A percentile compares a stretch with the other conserved stretches of the same genome.
Conservation (phyloP, 30 jellyfish, hydroid and myxozoan genomes). For the Turritopsis dohrnii region DNA sequence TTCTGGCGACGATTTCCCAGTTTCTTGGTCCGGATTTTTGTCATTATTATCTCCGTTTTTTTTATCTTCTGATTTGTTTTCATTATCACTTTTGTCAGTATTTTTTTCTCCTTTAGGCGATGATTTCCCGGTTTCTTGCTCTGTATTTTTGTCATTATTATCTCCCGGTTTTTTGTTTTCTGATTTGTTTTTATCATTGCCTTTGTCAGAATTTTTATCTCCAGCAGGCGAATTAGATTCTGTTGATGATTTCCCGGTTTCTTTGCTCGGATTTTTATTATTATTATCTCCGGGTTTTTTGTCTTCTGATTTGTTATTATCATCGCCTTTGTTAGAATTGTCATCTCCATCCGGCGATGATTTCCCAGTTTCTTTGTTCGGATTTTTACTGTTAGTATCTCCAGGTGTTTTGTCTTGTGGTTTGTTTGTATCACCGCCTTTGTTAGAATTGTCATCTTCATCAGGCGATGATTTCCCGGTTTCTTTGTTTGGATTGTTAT, state of each 20-base stretch:
- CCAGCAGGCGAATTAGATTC: background rate
- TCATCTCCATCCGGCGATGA: background rate
- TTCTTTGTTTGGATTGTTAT: background rate
- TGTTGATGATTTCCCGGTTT: background rate
- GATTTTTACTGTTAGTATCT: background rate
- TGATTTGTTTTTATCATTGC: background rate
- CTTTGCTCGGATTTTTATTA: background rate
- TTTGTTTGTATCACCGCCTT: conserved; percentile 8
- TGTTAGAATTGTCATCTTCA: background rate
- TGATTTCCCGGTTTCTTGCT: background rate
- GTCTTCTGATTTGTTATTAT: background rate
- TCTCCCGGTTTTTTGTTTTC: background rate
- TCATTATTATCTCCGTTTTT: background rate
- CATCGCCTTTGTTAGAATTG: background rate
- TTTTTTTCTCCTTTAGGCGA: background rate
- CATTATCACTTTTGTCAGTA: background rate
- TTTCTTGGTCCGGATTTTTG: background rate
- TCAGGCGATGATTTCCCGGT: background rate
- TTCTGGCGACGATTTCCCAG: background rate
- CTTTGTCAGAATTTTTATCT: background rate
- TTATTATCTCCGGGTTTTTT: background rate
- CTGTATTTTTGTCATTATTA: background rate
- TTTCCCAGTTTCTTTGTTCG: background rate
- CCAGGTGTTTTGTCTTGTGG: background rate
- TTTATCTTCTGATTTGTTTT: background rate